Conservation (phyloP, 2,797 vertebrate species). For the Dryobates pubescens region DNA sequence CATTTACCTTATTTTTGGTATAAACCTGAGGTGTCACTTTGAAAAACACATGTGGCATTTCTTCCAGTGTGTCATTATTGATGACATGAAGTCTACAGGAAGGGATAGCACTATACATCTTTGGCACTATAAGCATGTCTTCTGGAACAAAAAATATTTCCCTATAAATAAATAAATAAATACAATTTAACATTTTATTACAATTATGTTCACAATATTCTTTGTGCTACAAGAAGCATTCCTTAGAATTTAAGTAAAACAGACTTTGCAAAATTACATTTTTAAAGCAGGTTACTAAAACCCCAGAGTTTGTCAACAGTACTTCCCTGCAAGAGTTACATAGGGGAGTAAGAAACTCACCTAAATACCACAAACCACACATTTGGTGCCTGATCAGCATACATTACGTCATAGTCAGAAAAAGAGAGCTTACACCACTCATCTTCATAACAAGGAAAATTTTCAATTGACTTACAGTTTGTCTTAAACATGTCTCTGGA, state of each 20-base stretch:
- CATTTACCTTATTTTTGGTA: constrained; percentile 87
- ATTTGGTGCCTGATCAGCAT: constrained; percentile 78
- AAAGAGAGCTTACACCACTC: constrained; percentile 84
- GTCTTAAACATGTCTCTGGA: constrained; percentile 84
- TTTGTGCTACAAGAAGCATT: background rate
- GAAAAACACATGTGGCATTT: constrained; percentile 83
- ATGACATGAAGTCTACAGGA: constrained; percentile 84
- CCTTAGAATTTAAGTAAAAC: background rate
- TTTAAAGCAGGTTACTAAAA: background rate
- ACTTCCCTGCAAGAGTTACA: background rate
- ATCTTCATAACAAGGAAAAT: constrained; percentile 86
- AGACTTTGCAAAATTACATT: background rate
- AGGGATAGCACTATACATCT: constrained; percentile 80
- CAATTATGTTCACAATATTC: background rate
- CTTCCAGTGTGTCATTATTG: constrained; percentile 90
- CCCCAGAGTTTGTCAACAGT: background rate
- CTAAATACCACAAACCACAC: constrained; percentile 91
- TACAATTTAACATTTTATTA: background rate
- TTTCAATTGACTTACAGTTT: constrained; percentile 73
- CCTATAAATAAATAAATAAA: constrained; percentile 69
- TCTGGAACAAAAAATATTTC: constrained; percentile 87
- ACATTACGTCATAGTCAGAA: constrained; percentile 81
- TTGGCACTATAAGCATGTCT: constrained; percentile 86
- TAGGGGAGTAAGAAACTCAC: constrained; percentile 67
- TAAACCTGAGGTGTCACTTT: constrained; percentile 81